Base-by-base conservation (phyloP, 2,113 vertebrate species). In the Chaetops frenatus region DNA sequence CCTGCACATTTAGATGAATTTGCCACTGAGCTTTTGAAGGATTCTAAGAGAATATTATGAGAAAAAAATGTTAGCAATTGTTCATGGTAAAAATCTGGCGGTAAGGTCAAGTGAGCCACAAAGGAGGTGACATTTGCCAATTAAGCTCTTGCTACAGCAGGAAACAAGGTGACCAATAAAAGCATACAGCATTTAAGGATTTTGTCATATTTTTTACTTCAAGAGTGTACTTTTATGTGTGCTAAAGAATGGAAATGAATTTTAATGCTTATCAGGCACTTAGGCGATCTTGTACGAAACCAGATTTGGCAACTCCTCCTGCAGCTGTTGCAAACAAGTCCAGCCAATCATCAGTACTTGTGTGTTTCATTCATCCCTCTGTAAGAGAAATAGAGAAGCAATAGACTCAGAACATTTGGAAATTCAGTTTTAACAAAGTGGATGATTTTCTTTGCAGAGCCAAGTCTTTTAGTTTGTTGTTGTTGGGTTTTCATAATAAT, bases 271-370 rank as follows among this genome's bases (percentile, higher is more conserved):
- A 94, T 85, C 62, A 94, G 58, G 64, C 90, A 86, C 70, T 96
- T 95, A 82, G 86, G 44, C 81, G 93, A 92, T 95, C 88, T 95
- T 96, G 96, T 35, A 95, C 80, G 92, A 96, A 96, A 93, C 81
- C 88, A 92, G 86, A 93, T 92, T 94, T 95, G 96, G 96, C 96
- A 97, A 93, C 60, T 94, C 82, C 88, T 93, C 73, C 60, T 77
- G 88, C 96, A 97, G 97, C 95, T 97, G 95, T 88, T 97, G 90
- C 93, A 95, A 97, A 97, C 83, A 96, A 96, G 73, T 93, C 95
- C 92, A 95, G 74, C 94, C 95, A 97, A 96, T 96, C 93, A 97
- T 90, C 86, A 76, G 77, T 92, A 95, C 78, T 97, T 96, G 95
- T 97, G 66, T 80, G 85, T 48, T 92, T 92, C 95, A 97, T 96